phyloP scores from a whole-genome alignment of 2,113 vertebrate genomes.

The Melanotaenia duboulayi region DNA sequence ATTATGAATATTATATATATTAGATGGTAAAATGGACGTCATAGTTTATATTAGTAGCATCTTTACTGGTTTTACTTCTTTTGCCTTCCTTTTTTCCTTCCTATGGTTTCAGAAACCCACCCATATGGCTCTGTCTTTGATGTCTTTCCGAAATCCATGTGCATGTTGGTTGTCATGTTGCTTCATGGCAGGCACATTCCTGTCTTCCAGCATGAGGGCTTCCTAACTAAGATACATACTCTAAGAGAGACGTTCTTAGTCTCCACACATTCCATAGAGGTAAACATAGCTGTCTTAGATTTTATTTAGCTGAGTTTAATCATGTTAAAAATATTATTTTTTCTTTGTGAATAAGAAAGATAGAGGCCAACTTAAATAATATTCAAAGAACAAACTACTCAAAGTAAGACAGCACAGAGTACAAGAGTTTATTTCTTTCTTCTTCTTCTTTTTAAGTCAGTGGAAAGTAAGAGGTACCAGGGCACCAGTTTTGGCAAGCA shows the following conservation, averaged over 20 bases:
- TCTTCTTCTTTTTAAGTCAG: background rate
- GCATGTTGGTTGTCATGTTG: slow-evolving; percentile 65
- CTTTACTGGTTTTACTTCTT: background rate
- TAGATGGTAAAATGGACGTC: slow-evolving; percentile 14
- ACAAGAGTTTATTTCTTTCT: too few relatives aligned
- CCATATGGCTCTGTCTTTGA: slow-evolving; percentile 74
- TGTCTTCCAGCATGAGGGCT: slow-evolving; percentile 30
- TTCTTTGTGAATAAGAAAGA: background rate
- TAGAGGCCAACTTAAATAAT: background rate
- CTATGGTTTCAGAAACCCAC: slow-evolving; percentile 53
- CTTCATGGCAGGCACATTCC: slow-evolving; percentile 46
- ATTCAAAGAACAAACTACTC: background rate
- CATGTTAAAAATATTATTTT: background rate
- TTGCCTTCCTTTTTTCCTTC: slow-evolving; percentile 25
- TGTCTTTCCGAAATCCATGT: slow-evolving; percentile 57
- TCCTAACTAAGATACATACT: slow-evolving; percentile 33
- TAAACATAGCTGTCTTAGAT: background rate
- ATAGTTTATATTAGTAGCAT: slow-evolving; percentile 5
- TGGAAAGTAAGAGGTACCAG: slow-evolving; percentile 18
- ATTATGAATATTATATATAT: slow-evolving; percentile 52
- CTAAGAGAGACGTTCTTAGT: slow-evolving; percentile 7
- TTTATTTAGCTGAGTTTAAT: background rate
- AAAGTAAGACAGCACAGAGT: background rate
- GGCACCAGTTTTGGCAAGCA: slow-evolving; percentile 53
- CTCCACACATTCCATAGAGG: background rate